phyloP scores from a whole-genome alignment of 2,797 vertebrate species.

The Acrossocheilus fasciatus region DNA sequence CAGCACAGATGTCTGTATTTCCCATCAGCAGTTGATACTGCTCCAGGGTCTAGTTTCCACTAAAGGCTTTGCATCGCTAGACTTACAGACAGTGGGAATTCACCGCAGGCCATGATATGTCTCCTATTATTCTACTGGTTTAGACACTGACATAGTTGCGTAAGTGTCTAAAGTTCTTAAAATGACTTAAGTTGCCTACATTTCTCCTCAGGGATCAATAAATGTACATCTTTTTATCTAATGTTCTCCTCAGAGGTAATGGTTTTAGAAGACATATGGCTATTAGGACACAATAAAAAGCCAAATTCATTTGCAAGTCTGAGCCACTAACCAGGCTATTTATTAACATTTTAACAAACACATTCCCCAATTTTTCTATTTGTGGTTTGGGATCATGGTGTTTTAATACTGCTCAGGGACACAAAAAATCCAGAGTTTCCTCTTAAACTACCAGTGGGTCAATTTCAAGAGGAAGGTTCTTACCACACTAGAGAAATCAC shows the following conservation, averaged over 20 bases:
- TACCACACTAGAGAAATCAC: conserved; percentile 30
- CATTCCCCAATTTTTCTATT: neutral
- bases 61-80: conserved; percentile 18
- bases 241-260: neutral
- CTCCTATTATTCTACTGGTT: conserved; percentile 37
- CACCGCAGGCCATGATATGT: conserved; percentile 17
- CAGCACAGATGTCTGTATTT: conserved; percentile 33
- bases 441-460: conserved; percentile 31
- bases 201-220: conserved; percentile 20
- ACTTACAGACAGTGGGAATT: conserved; percentile 28
- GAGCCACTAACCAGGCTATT: neutral
- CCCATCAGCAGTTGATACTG: conserved; percentile 28
- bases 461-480: conserved; percentile 28
- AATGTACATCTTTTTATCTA: neutral
- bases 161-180: conserved; percentile 16
- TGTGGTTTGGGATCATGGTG: neutral
- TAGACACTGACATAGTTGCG: neutral
- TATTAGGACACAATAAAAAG: neutral
- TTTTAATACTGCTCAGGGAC: conserved; percentile 1
- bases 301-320: neutral
- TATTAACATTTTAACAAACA: neutral
- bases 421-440: neutral
- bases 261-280: neutral
- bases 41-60: conserved; percentile 22
- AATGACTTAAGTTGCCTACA: conserved; percentile 5